Conservation (phyloP, 2,113 vertebrate genomes). For the Neotoma lepida region DNA sequence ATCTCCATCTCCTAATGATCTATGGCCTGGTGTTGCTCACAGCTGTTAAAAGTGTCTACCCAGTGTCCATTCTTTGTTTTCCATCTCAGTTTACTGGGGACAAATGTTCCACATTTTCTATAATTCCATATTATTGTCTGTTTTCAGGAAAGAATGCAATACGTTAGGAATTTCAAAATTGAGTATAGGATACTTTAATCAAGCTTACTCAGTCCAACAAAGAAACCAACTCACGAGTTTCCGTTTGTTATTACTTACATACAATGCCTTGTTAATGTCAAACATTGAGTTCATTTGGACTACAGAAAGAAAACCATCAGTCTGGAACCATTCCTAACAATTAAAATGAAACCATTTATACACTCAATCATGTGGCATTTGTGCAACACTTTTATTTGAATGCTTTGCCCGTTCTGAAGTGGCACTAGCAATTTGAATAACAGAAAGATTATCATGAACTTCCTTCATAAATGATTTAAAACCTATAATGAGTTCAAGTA, state of each 20-base stretch:
- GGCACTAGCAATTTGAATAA: neutral
- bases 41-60: neutral
- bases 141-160: neutral
- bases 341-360: neutral
- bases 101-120: neutral
- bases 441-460: neutral
- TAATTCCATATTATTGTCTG: slow-evolving; percentile 26
- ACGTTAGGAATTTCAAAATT: neutral
- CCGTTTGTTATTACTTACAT: neutral
- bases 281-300: neutral
- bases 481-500: neutral
- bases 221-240: neutral
- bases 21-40: neutral
- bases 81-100: neutral
- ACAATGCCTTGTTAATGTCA: neutral
- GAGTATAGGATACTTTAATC: neutral
- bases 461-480: neutral
- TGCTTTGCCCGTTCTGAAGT: neutral
- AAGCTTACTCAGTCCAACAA: neutral
- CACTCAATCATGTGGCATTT: neutral
- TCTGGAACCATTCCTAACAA: neutral
- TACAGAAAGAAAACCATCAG: neutral
- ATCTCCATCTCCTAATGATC: neutral
- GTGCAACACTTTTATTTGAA: neutral
- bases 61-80: neutral